These are phyloP conservation scores for Drosophila mercatorum DNA, from an alignment of 2,888 invertebrate species.

Conservation along the genomic window DNA sequence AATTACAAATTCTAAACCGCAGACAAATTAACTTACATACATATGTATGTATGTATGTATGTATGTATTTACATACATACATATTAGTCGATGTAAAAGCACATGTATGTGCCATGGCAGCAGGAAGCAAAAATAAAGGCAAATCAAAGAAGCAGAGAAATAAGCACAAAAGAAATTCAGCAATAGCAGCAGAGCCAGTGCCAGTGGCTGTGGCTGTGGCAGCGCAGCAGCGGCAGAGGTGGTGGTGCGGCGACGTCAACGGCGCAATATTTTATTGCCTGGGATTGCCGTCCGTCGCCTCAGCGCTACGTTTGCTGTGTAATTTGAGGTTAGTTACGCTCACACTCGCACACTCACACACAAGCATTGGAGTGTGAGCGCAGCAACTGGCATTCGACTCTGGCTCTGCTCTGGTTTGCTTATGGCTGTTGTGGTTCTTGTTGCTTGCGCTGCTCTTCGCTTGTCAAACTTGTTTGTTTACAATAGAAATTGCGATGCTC, in stretches of 20 bases:
- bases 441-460: constrained; percentile 25
- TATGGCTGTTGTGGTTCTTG: constrained; percentile 7
- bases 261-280: constrained; percentile 45
- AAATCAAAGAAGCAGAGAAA: constrained; percentile 32
- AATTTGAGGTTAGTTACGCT: constrained; percentile 60
- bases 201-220: background rate
- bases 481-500: constrained; percentile 41
- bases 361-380: constrained; percentile 9
- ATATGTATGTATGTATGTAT: background rate
- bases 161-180: constrained; percentile 35
- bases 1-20: constrained; percentile 56
- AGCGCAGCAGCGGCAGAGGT: constrained; percentile 15
- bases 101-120: constrained; percentile 21
- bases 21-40: constrained; percentile 31
- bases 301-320: constrained; percentile 34
- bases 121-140: constrained; percentile 41
- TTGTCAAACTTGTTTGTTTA: constrained; percentile 70
- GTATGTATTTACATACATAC: background rate
- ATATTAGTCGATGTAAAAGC: constrained; percentile 10
- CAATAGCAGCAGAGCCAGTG: constrained; percentile 8
- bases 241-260: constrained; percentile 36
- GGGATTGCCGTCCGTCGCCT: constrained; percentile 17
- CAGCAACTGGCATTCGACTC: constrained; percentile 31
- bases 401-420: constrained; percentile 11
- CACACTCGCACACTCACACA: constrained; percentile 13